phyloP scores from a whole-genome alignment of 2,888 invertebrate genomes.

The Linnaemya vulpina region DNA sequence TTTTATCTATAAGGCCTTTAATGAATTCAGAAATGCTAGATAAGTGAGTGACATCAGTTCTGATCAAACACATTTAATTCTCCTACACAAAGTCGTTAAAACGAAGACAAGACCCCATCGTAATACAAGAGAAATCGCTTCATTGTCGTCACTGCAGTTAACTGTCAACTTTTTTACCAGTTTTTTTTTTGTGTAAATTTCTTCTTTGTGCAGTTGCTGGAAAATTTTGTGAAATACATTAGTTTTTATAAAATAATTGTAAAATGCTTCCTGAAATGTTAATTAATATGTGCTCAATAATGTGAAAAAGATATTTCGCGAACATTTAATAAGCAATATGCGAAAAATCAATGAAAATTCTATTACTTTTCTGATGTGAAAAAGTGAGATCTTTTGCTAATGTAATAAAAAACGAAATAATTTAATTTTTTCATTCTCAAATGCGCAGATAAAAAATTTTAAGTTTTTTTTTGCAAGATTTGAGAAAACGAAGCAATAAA shows the following conservation, averaged over 20 bases:
- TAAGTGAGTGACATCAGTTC: too few species aligned
- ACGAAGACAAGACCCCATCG: neutral
- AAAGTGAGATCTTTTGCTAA: slow-evolving; percentile 41
- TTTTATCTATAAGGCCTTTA: too few species aligned
- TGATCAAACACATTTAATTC: too few species aligned
- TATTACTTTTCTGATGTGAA: slow-evolving; percentile 28
- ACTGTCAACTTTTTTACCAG: slow-evolving; percentile 58
- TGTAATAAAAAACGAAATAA: slow-evolving; percentile 35
- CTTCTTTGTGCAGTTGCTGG: slow-evolving; percentile 65
- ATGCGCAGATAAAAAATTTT: slow-evolving; percentile 59
- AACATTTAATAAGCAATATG: slow-evolving; percentile 31
- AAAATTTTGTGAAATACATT: slow-evolving; percentile 57
- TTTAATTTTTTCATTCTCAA: slow-evolving; percentile 40
- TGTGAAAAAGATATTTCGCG: slow-evolving; percentile 19
- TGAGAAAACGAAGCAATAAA: slow-evolving; percentile 43
- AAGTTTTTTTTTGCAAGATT: slow-evolving; percentile 38
- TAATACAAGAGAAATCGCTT: neutral
- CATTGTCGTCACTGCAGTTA: slow-evolving; percentile 25
- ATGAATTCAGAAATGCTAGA: too few species aligned
- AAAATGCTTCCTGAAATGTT: slow-evolving; percentile 45
- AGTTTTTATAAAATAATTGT: slow-evolving; percentile 46
- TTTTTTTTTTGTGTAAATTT: slow-evolving; percentile 60
- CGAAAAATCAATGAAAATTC: slow-evolving; percentile 55
- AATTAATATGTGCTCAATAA: slow-evolving; percentile 27
- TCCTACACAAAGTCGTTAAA: too few species aligned